phyloP scores from a whole-genome alignment of 2,797 vertebrate species.

The Pseudochaenichthys georgianus region DNA sequence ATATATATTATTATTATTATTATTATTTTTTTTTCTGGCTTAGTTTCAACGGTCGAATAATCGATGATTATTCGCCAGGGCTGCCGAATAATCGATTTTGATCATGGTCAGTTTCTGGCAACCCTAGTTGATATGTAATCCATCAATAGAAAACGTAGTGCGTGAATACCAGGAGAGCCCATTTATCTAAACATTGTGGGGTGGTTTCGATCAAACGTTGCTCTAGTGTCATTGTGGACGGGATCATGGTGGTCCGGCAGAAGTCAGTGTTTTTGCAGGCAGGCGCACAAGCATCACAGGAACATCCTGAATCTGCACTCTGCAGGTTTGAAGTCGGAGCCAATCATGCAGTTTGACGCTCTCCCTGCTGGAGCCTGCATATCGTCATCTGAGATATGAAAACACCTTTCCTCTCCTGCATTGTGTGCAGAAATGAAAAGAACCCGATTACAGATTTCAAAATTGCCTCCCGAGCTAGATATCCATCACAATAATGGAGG shows the following conservation, averaged over 20 bases:
- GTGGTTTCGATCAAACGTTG: slow-evolving; percentile 44
- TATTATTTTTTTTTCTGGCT: no score
- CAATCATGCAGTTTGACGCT: slow-evolving; percentile 24
- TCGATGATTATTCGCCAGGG: no score
- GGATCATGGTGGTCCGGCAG: slow-evolving; percentile 44
- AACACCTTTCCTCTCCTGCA: slow-evolving; percentile 11
- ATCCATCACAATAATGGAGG: slow-evolving; percentile 41
- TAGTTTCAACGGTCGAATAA: no score
- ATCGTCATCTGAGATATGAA: slow-evolving; percentile 1
- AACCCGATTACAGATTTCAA: slow-evolving; percentile 18
- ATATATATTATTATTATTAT: no score
- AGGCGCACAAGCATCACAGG: slow-evolving; percentile 49
- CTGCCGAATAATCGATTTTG: no score
- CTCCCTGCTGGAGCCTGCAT: slow-evolving; percentile 15
- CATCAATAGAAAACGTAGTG: not conserved
- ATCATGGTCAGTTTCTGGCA: no score
- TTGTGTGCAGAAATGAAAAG: slow-evolving; percentile 23
- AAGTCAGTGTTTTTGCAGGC: slow-evolving; percentile 58
- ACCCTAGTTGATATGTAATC: slow-evolving; percentile 25
- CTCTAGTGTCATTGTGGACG: slow-evolving; percentile 33
- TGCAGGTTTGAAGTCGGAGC: slow-evolving; percentile 22
- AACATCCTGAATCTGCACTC: slow-evolving; percentile 35
- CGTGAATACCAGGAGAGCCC: slow-evolving; percentile 21
- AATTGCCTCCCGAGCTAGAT: slow-evolving; percentile 43
- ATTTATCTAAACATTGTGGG: slow-evolving; percentile 11